Percentiles rank a stretch among this genome's conserved stretches.
Evolutionary conservation across 1,140 invertebrate species (phyloP).

Genomic region (Orius laevigatus): DNA sequence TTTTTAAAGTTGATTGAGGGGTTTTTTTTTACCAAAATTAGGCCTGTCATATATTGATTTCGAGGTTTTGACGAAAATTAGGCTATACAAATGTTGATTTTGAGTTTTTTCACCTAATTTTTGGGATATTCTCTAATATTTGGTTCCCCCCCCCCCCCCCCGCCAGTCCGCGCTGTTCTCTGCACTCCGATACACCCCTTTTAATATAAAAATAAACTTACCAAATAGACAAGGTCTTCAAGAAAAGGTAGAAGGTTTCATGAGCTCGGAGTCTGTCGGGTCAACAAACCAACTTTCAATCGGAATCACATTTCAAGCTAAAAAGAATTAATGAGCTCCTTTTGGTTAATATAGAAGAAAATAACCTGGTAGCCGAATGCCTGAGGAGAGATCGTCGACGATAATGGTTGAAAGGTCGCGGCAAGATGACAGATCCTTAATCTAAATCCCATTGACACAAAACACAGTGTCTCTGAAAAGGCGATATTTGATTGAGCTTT

Average conservation of each 20-base stretch:
- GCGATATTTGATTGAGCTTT: conserved; percentile 73
- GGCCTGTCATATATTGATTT: no score
- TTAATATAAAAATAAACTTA: conserved; percentile 29
- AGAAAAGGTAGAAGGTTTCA: conserved; percentile 88
- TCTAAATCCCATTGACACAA: conserved; percentile 92
- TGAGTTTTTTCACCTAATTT: no score
- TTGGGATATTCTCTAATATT: no score
- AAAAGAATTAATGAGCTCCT: conserved; percentile 27
- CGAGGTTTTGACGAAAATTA: no score
- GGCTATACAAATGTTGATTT: no score
- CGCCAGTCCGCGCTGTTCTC: neutral
- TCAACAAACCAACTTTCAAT: conserved; percentile 97
- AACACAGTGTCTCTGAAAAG: conserved; percentile 91
- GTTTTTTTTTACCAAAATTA: no score
- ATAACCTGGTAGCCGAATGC: conserved; percentile 76
- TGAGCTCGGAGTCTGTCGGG: conserved; percentile 71
- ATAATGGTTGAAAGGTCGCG: conserved; percentile 84
- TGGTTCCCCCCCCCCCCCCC: no score
- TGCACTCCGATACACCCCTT: conserved; percentile 5
- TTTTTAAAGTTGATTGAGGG: no score
- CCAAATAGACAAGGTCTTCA: conserved; percentile 62
- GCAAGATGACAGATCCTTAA: conserved; percentile 85
- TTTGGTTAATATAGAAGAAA: neutral
- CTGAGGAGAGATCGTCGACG: conserved; percentile 83
- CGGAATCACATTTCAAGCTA: conserved; percentile 87